Evolutionary conservation across 2,797 vertebrate genomes (phyloP).

Genomic region (Dipus sagitta): DNA sequence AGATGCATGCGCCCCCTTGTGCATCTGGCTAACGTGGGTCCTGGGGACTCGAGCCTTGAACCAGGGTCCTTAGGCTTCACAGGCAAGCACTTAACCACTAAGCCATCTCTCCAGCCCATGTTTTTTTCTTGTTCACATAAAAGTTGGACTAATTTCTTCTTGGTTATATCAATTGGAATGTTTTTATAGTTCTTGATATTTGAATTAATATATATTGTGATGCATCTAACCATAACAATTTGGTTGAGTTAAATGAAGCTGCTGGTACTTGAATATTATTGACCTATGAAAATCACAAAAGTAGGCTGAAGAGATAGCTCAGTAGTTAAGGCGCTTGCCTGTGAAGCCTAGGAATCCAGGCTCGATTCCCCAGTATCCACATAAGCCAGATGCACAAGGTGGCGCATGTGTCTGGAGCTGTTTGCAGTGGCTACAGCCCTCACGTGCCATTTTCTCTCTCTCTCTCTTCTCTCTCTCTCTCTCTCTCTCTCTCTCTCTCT

Average conservation of each 20-base stretch:
- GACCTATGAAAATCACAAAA: neutral
- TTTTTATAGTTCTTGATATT: slow-evolving; percentile 12
- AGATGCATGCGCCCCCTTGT: too few relatives aligned
- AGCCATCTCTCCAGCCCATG: neutral
- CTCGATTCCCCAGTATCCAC: neutral
- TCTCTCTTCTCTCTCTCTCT: too few relatives aligned
- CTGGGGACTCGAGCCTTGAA: too few relatives aligned
- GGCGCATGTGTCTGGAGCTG: too few relatives aligned
- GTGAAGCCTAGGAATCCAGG: neutral
- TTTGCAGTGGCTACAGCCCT: too few relatives aligned
- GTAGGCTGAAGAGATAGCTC: neutral
- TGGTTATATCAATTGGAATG: neutral
- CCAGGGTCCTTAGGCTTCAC: too few relatives aligned
- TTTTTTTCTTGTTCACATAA: neutral
- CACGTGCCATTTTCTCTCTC: too few relatives aligned
- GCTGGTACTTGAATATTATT: neutral
- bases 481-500: too few relatives aligned
- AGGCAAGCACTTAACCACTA: too few relatives aligned
- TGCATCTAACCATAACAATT: neutral
- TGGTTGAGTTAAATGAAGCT: neutral
- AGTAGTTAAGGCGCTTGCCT: neutral
- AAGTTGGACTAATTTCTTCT: slow-evolving; percentile 22
- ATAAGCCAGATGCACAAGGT: neutral
- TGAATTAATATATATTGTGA: neutral
- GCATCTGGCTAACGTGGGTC: too few relatives aligned